Base-by-base conservation (phyloP, 2,113 vertebrate genomes). In the Bubo blakistoni region DNA sequence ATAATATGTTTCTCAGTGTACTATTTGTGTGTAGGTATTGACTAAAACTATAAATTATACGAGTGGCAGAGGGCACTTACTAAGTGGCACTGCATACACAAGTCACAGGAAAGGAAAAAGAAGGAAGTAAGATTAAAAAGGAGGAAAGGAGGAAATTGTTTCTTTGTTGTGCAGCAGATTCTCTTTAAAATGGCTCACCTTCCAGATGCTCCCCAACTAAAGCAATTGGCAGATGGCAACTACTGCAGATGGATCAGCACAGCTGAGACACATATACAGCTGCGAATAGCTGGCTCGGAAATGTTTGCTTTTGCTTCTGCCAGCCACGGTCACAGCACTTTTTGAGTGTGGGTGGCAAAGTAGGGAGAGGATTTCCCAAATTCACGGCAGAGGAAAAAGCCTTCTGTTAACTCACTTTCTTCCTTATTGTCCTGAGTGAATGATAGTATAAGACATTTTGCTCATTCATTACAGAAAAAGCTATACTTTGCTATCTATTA, bases 171-270 rank as follows among this genome's bases (percentile, higher is more conserved):
- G 65, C 47, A 88, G 71, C 40, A 81, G 40, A 74, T 82, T 94
- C 74, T 65, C 78, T 93, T 83, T 62, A 71, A 94, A 96, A 88
- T 46, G 57, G n/a, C 73, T 96, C 51, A 83, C 88, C 83, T 96
- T 97, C 90, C 96, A 97, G 96, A 97, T 96, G 96, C 93, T 96
- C 61, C 88, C 83, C 93, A 84, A 20, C 69, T 80, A 54, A 69
- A 96, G 84, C 67, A 94, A 74, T 52, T 96, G 96, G 95, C 96
- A 97, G 92, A 93, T 77, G 89, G 90, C 69, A 95, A 21, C 6
- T 87, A 52, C 67, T 94, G 95, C 95, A 96, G 94, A 97, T 97
- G 97, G 93, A 82, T 95, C 57, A 6, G 84, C 90, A 94, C 94
- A 97, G 94, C 93, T 93, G 94, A 96, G 93, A 57, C 96, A 79